phyloP scores from a whole-genome alignment of 2,888 invertebrate species.

The Meloe dianella region DNA sequence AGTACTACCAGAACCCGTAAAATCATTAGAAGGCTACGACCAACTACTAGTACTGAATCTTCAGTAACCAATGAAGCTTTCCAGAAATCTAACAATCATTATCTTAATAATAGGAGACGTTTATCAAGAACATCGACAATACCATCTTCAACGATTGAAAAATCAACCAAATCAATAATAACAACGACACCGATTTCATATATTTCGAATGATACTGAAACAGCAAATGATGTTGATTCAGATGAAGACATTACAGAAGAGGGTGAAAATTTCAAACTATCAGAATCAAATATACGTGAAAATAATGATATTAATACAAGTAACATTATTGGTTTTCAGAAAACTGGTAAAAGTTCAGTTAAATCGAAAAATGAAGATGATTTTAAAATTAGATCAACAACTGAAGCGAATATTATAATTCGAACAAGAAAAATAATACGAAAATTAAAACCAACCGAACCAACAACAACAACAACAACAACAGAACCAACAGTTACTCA shows the following conservation, averaged over 20 bases:
- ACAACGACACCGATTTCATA: slow-evolving; percentile 8
- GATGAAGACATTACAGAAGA: slow-evolving; percentile 47
- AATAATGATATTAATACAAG: slow-evolving; percentile 50
- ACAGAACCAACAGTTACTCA: slow-evolving; percentile 33
- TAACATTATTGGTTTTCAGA: slow-evolving; percentile 30
- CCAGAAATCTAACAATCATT: slow-evolving; percentile 10
- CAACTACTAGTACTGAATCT: slow-evolving; percentile 24
- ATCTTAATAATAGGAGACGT: slow-evolving; percentile 5
- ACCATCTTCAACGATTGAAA: slow-evolving; percentile 23
- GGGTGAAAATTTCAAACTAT: slow-evolving; percentile 58
- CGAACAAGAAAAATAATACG: slow-evolving; percentile 54
- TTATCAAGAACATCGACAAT: slow-evolving; percentile 4
- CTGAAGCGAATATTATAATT: slow-evolving; percentile 45
- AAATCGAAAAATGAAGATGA: slow-evolving; percentile 30
- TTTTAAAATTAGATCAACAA: slow-evolving; percentile 26
- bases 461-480: slow-evolving; percentile 22
- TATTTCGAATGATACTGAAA: neutral
- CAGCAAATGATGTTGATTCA: slow-evolving; percentile 29
- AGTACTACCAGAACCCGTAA: slow-evolving; percentile 36
- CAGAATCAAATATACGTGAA: slow-evolving; percentile 58
- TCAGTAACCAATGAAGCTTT: slow-evolving; percentile 28
- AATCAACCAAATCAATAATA: slow-evolving; percentile 16
- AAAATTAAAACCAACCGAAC: slow-evolving; percentile 45
- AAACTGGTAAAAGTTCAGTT: slow-evolving; percentile 18
- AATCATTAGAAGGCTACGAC: slow-evolving; percentile 44